Base-by-base conservation (phyloP, 2,113 vertebrate species). In the Poeciliopsis prolifica region DNA sequence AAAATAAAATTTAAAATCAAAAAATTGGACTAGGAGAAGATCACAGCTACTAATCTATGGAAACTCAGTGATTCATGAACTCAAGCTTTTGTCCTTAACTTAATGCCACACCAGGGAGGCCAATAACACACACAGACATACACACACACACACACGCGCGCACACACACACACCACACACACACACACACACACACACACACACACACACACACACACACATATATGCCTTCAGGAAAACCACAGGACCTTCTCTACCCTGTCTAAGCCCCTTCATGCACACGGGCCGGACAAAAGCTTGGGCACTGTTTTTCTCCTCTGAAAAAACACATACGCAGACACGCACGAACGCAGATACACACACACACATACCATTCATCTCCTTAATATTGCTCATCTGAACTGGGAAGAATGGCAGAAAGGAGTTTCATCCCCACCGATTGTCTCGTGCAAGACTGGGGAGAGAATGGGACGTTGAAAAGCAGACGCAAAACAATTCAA, bases 51-150 rank as follows among this genome's bases (percentile, higher is more conserved):
- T 62, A 64, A 60, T 83, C 92, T 78, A 80, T 88, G 90, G 86
- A 91, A 88, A 88, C 72, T 37, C 44, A 85, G 91, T 92, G 90
- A 94, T 94, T 94, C 93, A 95, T 93, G 91, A 93, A 94, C 93
- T 87, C 78, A 30, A 37, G 85, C 75, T 78, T 94, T 94, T 94
- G 92, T 93, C 70, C 82, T 78, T 68, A 87, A 92, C 90, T 92
- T 93, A 94, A 94, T 94, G 87, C 86, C 91, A 82, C 85, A 75
- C 92, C 82, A 69, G 94, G 94, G 91, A 93, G 93, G 83, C 15
- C 92, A 88, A 90, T 85, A 88, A 88, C 70, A 81, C 81, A 82
- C 64, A 80, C 81, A 35, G 9, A 37, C 35, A 11, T 11, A 88
- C 70, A 81, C 58, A 77, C 83, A 75, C 65, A 13, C 81, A 82